phyloP scores from a whole-genome alignment of 2,888 invertebrate genomes.

The Scaptomyza caliginosa region DNA sequence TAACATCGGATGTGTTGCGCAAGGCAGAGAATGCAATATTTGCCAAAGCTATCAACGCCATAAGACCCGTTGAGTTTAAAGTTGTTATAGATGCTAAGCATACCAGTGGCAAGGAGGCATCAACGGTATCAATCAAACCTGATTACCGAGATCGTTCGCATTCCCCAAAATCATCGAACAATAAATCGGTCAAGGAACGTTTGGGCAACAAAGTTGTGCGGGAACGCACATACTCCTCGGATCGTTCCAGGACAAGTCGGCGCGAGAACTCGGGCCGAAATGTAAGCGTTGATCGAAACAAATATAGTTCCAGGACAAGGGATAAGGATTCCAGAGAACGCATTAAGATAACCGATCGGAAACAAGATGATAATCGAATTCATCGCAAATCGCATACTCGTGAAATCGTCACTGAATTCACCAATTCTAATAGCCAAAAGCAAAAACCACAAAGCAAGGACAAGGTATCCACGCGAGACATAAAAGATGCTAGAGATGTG shows the following conservation, averaged over 20 bases:
- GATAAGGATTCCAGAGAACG: slow-evolving; percentile 53
- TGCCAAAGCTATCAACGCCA: slow-evolving; percentile 93
- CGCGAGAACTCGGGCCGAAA: slow-evolving; percentile 25
- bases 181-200: slow-evolving; percentile 90
- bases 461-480: slow-evolving; percentile 9
- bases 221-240: slow-evolving; percentile 60
- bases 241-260: slow-evolving; percentile 43
- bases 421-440: slow-evolving; percentile 28
- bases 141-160: slow-evolving; percentile 62
- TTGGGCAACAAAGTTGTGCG: slow-evolving; percentile 86
- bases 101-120: slow-evolving; percentile 83
- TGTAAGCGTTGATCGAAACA: slow-evolving; percentile 29
- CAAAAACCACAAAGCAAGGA: slow-evolving; percentile 30
- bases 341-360: slow-evolving; percentile 11
- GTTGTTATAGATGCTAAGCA: slow-evolving; percentile 84
- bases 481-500: background rate
- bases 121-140: slow-evolving; percentile 62
- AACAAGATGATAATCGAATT: slow-evolving; percentile 30
- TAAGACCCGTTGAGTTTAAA: slow-evolving; percentile 88
- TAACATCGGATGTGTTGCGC: slow-evolving; percentile 94
- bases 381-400: slow-evolving; percentile 38
- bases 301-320: slow-evolving; percentile 38
- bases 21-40: slow-evolving; percentile 96
- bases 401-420: slow-evolving; percentile 26
- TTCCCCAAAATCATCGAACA: slow-evolving; percentile 55